These are phyloP conservation scores for Cyclura pinguis DNA, from an alignment of 2,797 vertebrate genomes.

Conservation along the genomic window DNA sequence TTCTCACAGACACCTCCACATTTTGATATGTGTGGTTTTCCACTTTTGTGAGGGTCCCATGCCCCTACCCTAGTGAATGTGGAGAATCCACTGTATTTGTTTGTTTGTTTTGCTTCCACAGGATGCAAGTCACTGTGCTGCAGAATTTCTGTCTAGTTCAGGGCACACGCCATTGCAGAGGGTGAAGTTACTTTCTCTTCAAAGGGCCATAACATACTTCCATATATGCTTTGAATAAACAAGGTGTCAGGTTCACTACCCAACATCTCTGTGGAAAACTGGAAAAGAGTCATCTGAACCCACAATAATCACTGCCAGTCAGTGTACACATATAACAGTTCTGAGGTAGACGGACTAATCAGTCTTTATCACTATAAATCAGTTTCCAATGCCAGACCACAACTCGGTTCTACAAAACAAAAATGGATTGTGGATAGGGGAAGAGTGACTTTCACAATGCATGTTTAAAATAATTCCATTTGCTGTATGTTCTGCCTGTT, in stretches of 20 bases:
- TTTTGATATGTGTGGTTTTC: too few species aligned
- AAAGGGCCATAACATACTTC: too few species aligned
- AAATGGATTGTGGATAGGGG: not conserved
- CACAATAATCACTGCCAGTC: not conserved
- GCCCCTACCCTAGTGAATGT: too few species aligned
- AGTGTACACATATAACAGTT: not conserved
- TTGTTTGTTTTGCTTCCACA: too few species aligned
- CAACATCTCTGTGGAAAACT: not conserved
- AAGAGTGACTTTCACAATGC: not conserved
- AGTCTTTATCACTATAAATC: not conserved
- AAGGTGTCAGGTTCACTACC: not conserved
- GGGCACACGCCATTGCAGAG: too few species aligned
- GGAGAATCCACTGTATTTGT: too few species aligned
- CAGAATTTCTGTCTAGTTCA: too few species aligned
- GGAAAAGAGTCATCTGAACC: not conserved
- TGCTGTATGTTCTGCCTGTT: not conserved
- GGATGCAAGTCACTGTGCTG: too few species aligned
- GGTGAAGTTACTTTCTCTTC: too few species aligned
- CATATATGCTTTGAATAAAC: not conserved
- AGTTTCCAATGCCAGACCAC: not conserved
- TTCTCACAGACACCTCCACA: too few species aligned
- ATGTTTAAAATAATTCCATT: not conserved
- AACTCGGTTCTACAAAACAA: not conserved
- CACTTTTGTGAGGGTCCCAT: too few species aligned
- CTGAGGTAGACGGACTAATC: not conserved